phyloP scores from a whole-genome alignment of 2,888 invertebrate genomes.

The Panopea generosa region DNA sequence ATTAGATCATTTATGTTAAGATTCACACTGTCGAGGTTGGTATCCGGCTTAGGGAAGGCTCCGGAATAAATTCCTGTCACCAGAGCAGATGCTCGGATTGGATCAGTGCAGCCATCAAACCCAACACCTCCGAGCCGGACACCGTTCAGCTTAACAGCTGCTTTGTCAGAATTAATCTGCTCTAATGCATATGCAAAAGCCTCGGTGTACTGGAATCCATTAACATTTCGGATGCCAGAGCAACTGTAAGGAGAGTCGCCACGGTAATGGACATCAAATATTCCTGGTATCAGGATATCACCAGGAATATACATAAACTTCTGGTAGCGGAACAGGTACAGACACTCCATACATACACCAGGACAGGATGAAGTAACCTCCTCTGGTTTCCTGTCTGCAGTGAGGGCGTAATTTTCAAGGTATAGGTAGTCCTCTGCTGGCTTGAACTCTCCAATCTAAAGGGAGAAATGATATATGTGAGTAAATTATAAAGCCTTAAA shows the following conservation, averaged over 20 bases:
- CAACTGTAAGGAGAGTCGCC: constrained; percentile 77
- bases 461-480: background rate
- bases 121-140: constrained; percentile 78
- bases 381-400: constrained; percentile 15
- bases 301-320: constrained; percentile 76
- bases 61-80: constrained; percentile 74
- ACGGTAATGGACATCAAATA: constrained; percentile 77
- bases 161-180: constrained; percentile 70
- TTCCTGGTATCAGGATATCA: constrained; percentile 77
- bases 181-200: constrained; percentile 79
- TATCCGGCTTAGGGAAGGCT: constrained; percentile 54
- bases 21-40: constrained; percentile 40
- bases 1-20: constrained; percentile 58
- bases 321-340: constrained; percentile 76
- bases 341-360: constrained; percentile 76
- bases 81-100: constrained; percentile 71
- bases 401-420: constrained; percentile 42
- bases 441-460: constrained; percentile 66
- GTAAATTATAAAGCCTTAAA: too few species aligned
- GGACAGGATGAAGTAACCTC: constrained; percentile 66
- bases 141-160: constrained; percentile 64
- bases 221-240: constrained; percentile 64
- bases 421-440: constrained; percentile 52
- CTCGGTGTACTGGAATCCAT: constrained; percentile 80
- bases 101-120: constrained; percentile 79